Base-by-base conservation (phyloP, 2,113 vertebrate genomes). In the Corvus hawaiiensis region DNA sequence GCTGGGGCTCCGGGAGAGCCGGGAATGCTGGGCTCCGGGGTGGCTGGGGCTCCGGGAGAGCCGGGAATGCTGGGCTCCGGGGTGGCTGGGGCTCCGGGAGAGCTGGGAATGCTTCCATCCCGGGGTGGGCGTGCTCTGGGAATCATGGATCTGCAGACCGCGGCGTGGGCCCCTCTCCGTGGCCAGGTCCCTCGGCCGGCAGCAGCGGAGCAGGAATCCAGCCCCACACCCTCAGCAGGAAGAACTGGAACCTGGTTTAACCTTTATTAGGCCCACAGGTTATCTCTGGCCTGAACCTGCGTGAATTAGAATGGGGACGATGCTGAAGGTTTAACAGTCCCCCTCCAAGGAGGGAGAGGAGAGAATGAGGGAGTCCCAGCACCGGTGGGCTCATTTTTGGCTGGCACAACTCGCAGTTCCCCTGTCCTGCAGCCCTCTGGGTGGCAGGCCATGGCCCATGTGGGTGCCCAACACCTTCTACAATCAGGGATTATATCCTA, bases 131-230 rank as follows among this genome's bases (percentile, higher is more conserved):
- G 1, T 6, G 30, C 59, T 74, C 49, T 4, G 63, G 27, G 43
- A 46, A 5, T 28, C 24, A 1, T 0, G 4, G 59, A 3, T 8
- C 41, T 15, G 48, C n/a, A 1, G 41, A 1, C 28, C 3, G 0
- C 0, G 33, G 8, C 10, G 4, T 3, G 24, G n/a, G 21, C 3
- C 21, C 22, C 41, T 54, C 49, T 12, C n/a, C 18, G 0, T 1
- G 33, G 24, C 6, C 55, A 11, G 19, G 51, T 11, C 37, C 59
- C 11, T 39, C 59, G 16, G 51, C 51, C 5, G 10, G 39, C 69
- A 35, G 32, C 62, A 18, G 2, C 0, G 6, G 33, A 44, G 44
- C 63, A 16, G 49, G 41, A 56, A 46, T 5, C 41, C 54, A 63
- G 54, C 28, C 10, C 52, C 67, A 32, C n/a, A 14, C 30, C 44